Evolutionary conservation across 2,888 invertebrate species (phyloP), one percentile per base, ranked within the genome.

Genomic region (Nowickia ferox): DNA sequence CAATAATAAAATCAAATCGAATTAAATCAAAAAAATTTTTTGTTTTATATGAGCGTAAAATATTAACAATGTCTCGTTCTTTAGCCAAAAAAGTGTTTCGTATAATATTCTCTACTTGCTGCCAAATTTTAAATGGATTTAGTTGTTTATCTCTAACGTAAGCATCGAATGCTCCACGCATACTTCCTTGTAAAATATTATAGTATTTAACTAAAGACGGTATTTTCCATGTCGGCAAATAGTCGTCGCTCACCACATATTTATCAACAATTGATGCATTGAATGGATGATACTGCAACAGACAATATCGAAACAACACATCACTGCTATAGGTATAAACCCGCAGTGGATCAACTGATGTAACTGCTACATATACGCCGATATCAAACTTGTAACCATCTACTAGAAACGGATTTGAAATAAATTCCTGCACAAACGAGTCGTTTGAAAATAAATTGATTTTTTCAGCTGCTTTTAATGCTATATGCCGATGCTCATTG

Each of bases 351-450:
- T 97, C 95, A 1, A 99, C 94, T 0, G 98, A 98, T 0, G 98
- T 98, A 22, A 99, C 93, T 0, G 96, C 96, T 0, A 97, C 97
- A 91, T 99, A 99, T 80, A 99, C 95, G 10, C 99, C 99, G 92
- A 99, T 97, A 93, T 99, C 99, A 93, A 99, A 99, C 93, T 98
- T 98, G 92, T 97, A 95, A 1, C 97, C 98, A 92, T 98, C 98
- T 4, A 99, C 96, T 19, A 99, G 93, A 88, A 97, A 95, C 6
- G 99, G 99, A 87, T 95, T 96, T 88, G 96, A 95, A 30, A 99
- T 94, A 92, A 96, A 99, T 92, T 98, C 97, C 91, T 99, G 99
- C 3, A 99, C 95, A 92, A 99, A 99, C 72, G 96, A 96, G 75
- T 96, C 96, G 46, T 94, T 94, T 1, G 92, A 90, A 59, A 94